Evolutionary conservation across 2,797 vertebrate genomes (phyloP).

Genomic region (Pangasius krempfi): DNA sequence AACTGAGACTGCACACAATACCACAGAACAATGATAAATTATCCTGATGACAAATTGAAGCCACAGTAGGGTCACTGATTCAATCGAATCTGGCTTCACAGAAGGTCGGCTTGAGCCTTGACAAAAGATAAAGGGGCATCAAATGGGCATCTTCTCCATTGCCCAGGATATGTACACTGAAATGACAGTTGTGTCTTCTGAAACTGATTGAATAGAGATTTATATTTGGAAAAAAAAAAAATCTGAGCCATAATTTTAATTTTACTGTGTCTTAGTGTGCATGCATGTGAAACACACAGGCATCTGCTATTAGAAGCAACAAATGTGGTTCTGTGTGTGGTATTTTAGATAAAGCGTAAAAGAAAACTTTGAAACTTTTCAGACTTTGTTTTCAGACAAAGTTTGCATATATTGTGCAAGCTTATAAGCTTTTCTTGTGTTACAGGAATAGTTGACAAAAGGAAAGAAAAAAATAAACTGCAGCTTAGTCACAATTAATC

Average conservation of each 20-base stretch:
- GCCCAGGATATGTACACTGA: neutral
- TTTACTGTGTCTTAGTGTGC: neutral
- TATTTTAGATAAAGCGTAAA: neutral
- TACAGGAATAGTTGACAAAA: neutral
- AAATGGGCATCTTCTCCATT: conserved; percentile 30
- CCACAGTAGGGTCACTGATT: conserved; percentile 57
- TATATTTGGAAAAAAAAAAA: neutral
- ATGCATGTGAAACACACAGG: neutral
- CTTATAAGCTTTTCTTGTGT: neutral
- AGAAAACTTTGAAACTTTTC: neutral
- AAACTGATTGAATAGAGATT: neutral
- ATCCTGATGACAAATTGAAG: conserved; percentile 52
- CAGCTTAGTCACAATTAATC: neutral
- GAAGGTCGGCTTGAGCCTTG: conserved; percentile 31
- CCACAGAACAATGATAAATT: conserved; percentile 54
- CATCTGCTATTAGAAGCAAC: neutral
- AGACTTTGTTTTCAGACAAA: neutral
- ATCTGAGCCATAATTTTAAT: neutral
- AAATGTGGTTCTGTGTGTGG: neutral
- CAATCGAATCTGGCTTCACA: conserved; percentile 41
- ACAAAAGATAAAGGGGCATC: conserved; percentile 18
- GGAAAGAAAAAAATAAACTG: neutral
- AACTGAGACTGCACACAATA: conserved; percentile 50
- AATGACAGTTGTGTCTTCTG: neutral
- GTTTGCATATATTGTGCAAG: neutral